A percentile compares a stretch with the other conserved stretches of the same genome.
phyloP scores from a whole-genome alignment of 2,797 vertebrate species.

The Sebastiscus albofasciatus region DNA sequence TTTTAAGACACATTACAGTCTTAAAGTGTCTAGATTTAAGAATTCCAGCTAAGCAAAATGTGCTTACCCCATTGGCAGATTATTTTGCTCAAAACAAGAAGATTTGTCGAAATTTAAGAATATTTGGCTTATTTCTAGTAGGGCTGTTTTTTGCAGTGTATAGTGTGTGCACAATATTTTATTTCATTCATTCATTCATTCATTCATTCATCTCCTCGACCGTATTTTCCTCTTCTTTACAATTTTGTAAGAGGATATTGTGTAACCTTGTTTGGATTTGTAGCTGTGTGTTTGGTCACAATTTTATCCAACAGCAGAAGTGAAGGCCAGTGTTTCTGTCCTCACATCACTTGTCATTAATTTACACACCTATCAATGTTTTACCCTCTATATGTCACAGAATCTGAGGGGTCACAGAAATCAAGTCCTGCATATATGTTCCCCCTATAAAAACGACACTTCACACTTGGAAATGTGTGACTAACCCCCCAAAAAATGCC shows the following conservation, averaged over 20 bases:
- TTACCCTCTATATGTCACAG: background rate
- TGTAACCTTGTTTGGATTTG: background rate
- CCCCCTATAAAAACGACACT: background rate
- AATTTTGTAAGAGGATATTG: background rate
- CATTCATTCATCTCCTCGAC: background rate
- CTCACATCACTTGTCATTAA: too few species aligned
- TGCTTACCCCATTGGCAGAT: too few species aligned
- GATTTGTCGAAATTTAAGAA: too few species aligned
- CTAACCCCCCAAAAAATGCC: background rate
- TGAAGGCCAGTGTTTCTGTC: background rate
- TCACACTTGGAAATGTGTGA: background rate
- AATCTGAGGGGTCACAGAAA: background rate
- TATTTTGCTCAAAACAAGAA: too few species aligned
- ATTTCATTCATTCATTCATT: too few species aligned
- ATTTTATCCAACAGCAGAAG: background rate
- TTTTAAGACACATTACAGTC: too few species aligned
- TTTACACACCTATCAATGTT: background rate
- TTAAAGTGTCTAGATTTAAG: fast-evolving
- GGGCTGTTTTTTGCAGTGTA: too few species aligned
- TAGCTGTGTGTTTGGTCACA: background rate
- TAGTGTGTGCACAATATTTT: too few species aligned
- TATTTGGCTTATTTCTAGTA: too few species aligned
- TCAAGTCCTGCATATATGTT: background rate
- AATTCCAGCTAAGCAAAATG: too few species aligned
- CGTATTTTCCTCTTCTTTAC: background rate